Conservation (phyloP, 1,140 invertebrate species). For the Frieseomelitta varia region DNA sequence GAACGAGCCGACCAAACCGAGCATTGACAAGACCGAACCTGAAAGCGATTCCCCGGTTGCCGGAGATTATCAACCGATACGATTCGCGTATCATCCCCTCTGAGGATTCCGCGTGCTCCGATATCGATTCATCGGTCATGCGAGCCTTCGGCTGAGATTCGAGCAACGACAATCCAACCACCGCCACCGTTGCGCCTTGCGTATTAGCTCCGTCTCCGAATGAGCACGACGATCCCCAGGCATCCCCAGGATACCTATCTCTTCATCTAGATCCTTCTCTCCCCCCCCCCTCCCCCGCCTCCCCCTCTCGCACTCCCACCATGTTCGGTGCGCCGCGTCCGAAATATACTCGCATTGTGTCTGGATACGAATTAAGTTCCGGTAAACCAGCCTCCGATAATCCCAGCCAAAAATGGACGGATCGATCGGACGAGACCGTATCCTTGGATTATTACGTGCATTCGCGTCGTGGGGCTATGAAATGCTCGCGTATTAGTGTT, state of each 20-base stretch:
- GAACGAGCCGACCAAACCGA: not conserved
- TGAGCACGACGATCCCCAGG: conserved; percentile 27
- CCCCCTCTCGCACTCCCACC: conserved; percentile 36
- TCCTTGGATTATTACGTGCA: conserved; percentile 18
- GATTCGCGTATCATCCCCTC: not conserved
- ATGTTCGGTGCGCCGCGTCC: conserved; percentile 29
- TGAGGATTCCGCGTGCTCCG: conserved; percentile 17
- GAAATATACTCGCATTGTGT: conserved; percentile 36
- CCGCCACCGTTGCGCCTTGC: conserved; percentile 9
- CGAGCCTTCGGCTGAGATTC: conserved; percentile 40
- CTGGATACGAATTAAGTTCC: conserved; percentile 57
- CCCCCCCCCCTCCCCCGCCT: conserved; percentile 21
- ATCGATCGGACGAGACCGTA: conserved; percentile 28
- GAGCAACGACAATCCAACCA: conserved; percentile 51
- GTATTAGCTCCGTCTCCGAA: conserved; percentile 28
- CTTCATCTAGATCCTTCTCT: not conserved
- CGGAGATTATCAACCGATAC: conserved; percentile 32
- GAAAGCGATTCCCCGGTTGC: not conserved
- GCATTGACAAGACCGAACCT: not conserved
- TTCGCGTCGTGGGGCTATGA: not conserved
- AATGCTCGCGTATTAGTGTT: not conserved
- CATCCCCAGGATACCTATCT: conserved; percentile 29
- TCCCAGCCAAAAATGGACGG: conserved; percentile 44
- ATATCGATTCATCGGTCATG: conserved; percentile 51
- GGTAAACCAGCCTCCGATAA: conserved; percentile 50